phyloP scores from a whole-genome alignment of 2,797 vertebrate genomes.

The Takifugu ocellatus region DNA sequence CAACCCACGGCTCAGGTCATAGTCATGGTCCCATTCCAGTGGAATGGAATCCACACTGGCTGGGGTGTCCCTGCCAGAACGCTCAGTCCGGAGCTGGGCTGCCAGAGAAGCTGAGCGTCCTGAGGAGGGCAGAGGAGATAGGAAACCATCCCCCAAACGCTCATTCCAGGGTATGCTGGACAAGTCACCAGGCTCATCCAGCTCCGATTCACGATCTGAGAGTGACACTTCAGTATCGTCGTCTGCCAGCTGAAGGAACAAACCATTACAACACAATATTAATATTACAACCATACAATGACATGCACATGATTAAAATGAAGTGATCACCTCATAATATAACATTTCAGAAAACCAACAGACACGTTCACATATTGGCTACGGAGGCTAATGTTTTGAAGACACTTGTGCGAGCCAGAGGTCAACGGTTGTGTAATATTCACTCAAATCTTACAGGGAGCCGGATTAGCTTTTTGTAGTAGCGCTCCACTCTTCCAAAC shows the following conservation, averaged over 20 bases:
- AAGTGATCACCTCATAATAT: background rate
- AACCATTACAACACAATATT: background rate
- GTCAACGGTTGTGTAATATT: background rate
- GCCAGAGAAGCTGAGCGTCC: conserved; percentile 87
- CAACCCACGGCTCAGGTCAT: conserved; percentile 87
- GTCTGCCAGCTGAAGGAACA: conserved; percentile 80
- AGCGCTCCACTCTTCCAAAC: conserved; percentile 93
- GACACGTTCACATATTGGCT: no score
- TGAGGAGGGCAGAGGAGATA: conserved; percentile 88
- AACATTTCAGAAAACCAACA: background rate
- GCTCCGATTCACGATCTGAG: conserved; percentile 91
- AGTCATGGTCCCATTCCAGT: conserved; percentile 98
- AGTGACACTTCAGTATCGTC: conserved; percentile 85
- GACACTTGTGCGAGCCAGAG: background rate
- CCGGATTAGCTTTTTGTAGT: conserved; percentile 91
- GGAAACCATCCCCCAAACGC: conserved; percentile 76
- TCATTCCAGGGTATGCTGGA: conserved; percentile 86
- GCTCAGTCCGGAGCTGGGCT: conserved; percentile 84
- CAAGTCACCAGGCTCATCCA: conserved; percentile 86
- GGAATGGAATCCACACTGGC: conserved; percentile 97
- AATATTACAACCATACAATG: background rate
- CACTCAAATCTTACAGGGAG: conserved; percentile 80
- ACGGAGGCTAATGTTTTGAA: background rate
- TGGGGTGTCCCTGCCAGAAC: conserved; percentile 91
- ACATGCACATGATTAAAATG: no score